Conservation (phyloP, 2,797 vertebrate genomes). For the Tokudaia tokunoshimensis region DNA sequence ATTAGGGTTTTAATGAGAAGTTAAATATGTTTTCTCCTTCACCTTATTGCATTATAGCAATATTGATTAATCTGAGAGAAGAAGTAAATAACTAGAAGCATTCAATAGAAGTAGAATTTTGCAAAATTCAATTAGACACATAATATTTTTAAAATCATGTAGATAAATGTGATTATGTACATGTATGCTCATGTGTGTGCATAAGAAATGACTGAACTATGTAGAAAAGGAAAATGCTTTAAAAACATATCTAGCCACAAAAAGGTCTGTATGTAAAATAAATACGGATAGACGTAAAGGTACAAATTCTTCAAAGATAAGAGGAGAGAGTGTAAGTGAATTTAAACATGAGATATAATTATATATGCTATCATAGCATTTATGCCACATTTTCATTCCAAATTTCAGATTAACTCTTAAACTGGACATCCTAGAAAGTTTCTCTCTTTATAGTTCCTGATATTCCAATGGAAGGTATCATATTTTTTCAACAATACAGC, state of each 20-base stretch:
- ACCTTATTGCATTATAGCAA: neutral
- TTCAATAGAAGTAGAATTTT: neutral
- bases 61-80: constrained; percentile 1
- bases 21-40: neutral
- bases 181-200: neutral
- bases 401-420: neutral
- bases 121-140: neutral
- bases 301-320: neutral
- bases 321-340: neutral
- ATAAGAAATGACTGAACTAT: neutral
- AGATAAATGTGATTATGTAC: neutral
- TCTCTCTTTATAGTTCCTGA: neutral
- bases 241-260: neutral
- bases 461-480: neutral
- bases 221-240: neutral
- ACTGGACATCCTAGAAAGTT: neutral
- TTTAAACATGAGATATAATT: neutral
- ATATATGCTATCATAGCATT: neutral
- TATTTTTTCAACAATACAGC: neutral
- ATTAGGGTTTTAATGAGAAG: neutral
- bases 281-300: neutral
- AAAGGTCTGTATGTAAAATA: neutral
- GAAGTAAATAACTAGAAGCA: neutral
- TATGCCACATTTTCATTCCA: neutral
- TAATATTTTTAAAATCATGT: neutral